phyloP scores from a whole-genome alignment of 2,113 vertebrate genomes.

The Malurus melanocephalus region DNA sequence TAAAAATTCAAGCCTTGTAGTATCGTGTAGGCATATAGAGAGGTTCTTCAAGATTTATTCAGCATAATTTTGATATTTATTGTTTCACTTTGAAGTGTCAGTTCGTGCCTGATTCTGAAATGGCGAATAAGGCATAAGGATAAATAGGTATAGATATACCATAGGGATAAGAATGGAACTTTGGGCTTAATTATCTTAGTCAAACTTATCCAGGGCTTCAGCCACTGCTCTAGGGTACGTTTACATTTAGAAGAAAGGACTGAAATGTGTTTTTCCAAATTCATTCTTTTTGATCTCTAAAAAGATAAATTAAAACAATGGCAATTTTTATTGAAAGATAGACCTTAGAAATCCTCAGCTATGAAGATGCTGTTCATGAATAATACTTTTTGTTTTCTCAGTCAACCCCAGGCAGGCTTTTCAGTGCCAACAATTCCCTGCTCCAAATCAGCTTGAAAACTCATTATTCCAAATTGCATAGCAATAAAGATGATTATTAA shows the following conservation, averaged over 20 bases:
- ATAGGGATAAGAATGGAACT: not conserved
- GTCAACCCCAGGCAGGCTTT: not conserved
- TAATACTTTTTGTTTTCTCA: not conserved
- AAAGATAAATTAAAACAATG: not conserved
- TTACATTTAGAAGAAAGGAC: not conserved
- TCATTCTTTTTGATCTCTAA: not conserved
- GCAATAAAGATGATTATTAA: not conserved
- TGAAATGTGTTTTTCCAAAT: not conserved
- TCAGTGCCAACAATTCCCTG: not conserved
- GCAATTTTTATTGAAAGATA: not conserved
- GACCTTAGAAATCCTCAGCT: not conserved
- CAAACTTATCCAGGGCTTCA: not conserved
- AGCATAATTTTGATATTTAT: not conserved
- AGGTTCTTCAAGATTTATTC: not conserved
- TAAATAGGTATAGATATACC: not conserved
- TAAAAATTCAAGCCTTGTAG: not conserved
- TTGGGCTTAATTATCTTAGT: not conserved
- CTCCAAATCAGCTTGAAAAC: not conserved
- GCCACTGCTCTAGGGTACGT: not conserved
- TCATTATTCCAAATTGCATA: not conserved
- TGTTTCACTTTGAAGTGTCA: not conserved
- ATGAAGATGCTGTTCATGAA: not conserved
- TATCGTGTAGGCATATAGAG: not conserved
- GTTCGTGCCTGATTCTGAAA: not conserved
- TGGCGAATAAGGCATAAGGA: not conserved